Evolutionary conservation across 2,797 vertebrate genomes (phyloP), one percentile per base, ranked within the genome.

Genomic region (Florisuga fusca): DNA sequence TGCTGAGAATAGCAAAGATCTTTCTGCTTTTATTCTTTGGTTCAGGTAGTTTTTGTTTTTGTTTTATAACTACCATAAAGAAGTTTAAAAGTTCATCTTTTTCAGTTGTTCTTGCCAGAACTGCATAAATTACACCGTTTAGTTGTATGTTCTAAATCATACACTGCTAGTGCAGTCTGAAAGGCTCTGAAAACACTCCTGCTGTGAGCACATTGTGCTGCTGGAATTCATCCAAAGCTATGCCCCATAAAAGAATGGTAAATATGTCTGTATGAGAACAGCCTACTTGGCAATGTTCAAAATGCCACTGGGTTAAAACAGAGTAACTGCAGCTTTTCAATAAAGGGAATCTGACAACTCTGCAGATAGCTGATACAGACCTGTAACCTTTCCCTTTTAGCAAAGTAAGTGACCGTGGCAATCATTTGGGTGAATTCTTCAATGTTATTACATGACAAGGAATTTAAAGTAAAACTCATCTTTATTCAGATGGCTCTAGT

Each of bases 221-320:
- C 91, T 96, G 94, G 94, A 94, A 86, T 76, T 87, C 87, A 69
- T 96, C 92, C 96, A 96, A 88, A 92, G 76, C 66, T 92, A 33
- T 92, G 87, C 80, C 87, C 91, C 85, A 74, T 93, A 87, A 96
- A 96, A 94, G 95, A 93, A 91, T 92, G 67, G 92, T 94, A 95
- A 96, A 94, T 96, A 96, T 76, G 95, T 88, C 83, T 90, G 85
- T 94, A 79, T 91, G 85, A 96, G 95, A 95, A 79, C 85, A 96
- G 91, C 89, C 94, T 95, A 79, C 93, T 94, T 96, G 93, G 91
- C 95, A 96, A 15, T 71, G 89, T 93, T 93, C 53, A 94, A 86
- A 94, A 93, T 75, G 83, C 93, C 92, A 88, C 74, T 76, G 89
- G 80, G 89, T 96, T 91, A 86, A 95, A 96, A 82, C 53, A 78